phyloP scores from a whole-genome alignment of 2,113 vertebrate genomes.

The Copsychus sechellarum region DNA sequence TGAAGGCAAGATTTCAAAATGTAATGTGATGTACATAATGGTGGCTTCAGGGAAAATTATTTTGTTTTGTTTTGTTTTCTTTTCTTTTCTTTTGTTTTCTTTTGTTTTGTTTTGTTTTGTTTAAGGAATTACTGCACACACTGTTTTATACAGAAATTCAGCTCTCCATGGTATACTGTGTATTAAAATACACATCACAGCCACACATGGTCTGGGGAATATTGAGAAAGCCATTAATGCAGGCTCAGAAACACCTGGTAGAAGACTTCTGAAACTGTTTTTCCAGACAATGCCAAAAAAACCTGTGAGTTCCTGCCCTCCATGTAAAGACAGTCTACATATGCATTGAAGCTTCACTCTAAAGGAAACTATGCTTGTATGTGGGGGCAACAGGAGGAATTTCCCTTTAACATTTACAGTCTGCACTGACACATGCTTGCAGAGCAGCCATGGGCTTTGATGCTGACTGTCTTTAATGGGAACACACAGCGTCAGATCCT shows the following conservation, averaged over 20 bases:
- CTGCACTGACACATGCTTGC: background rate
- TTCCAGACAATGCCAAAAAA: background rate
- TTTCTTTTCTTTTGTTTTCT: no score
- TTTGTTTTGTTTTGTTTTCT: no score
- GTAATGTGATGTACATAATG: background rate
- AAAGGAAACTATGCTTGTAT: background rate
- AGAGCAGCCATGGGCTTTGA: background rate
- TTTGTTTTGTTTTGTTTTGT: no score
- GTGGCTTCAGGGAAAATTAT: background rate
- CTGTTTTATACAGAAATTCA: background rate
- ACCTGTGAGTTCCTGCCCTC: slow-evolving; percentile 1
- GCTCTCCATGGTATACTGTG: background rate
- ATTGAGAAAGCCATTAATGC: background rate
- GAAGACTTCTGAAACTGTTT: background rate
- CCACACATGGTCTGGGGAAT: background rate
- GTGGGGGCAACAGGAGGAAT: slow-evolving; percentile 22
- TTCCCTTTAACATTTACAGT: background rate
- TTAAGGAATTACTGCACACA: background rate
- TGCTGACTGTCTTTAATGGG: background rate
- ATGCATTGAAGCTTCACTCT: background rate
- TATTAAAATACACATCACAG: background rate
- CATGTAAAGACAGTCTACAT: background rate
- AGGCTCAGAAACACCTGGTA: background rate
- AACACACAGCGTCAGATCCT: background rate
- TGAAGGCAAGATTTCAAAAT: background rate